A percentile compares a stretch with the other conserved stretches of the same genome.
Conservation (phyloP, 2,888 invertebrate genomes). For the Nesidiocoris tenuis region DNA sequence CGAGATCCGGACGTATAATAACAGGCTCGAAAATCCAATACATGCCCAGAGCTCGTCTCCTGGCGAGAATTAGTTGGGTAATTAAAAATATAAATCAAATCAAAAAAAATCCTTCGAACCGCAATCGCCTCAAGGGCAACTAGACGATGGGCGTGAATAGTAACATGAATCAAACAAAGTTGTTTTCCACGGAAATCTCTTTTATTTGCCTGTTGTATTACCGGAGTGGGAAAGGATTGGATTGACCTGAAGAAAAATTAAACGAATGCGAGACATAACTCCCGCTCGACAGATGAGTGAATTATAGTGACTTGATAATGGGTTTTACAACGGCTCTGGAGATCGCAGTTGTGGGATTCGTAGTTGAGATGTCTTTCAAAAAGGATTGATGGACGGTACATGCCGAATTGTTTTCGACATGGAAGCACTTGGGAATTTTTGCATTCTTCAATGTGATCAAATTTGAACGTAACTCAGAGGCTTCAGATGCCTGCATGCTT, state of each 20-base stretch:
- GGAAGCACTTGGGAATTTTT: no score
- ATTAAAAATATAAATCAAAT: constrained; percentile 39
- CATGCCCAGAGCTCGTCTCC: constrained; percentile 21
- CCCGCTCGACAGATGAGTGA: no score
- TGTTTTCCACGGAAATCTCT: neutral
- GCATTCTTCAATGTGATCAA: no score
- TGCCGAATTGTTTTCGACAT: no score
- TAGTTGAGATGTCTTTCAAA: no score
- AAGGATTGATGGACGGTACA: no score
- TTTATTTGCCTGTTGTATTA: neutral
- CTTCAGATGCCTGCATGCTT: no score
- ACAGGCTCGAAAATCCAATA: constrained; percentile 21
- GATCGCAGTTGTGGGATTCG: no score
- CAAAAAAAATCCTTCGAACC: neutral
- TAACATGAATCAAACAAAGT: neutral
- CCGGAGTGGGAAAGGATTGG: neutral
- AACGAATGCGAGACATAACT: neutral
- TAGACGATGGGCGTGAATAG: neutral
- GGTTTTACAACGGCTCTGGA: no score
- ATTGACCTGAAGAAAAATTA: neutral
- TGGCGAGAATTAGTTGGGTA: constrained; percentile 36
- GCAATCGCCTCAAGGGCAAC: neutral
- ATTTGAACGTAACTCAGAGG: no score
- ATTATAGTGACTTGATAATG: neutral
- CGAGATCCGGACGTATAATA: constrained; percentile 36